Evolutionary conservation across 2,797 vertebrate species (phyloP), one percentile per base, ranked within the genome.

Genomic region (Betta splendens): DNA sequence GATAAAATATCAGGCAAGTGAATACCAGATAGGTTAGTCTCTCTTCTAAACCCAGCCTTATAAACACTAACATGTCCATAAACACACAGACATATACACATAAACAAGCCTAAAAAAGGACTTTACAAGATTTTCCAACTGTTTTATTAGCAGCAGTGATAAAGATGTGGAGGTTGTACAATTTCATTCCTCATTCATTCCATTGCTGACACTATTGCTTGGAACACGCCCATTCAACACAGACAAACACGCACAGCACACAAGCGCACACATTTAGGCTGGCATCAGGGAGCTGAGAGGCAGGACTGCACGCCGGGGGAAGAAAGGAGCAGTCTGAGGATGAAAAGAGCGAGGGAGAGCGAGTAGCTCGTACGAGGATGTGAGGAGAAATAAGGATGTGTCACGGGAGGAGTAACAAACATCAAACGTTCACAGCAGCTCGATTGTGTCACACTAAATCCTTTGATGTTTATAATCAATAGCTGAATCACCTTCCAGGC

Each of bases 1-100:
- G 57, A 74, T 72, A 76, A 53, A 75, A 64, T 47, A 64, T 64
- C 45, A 67, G 29, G 43, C 25, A 54, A n/a, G n/a, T 53, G 52
- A 70, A 67, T 45, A 69, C 55, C 60, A 64, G 48, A 67, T 55
- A 47, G 51, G 44, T 70, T 26, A 71, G 57, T 39, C 48, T 43
- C 51, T 57, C 40, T 40, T 47, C 53, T 45, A 37, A 35, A 25
- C 18, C 3, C 2, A 43, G 31, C 20, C 23, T 57, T 33, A 65
- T 61, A n/a, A 67, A 65, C 51, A 62, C 49, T 49, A 10, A n/a
- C n/a, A n/a, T n/a, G n/a, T 29, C 22, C 36, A 66, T 13, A 42
- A 54, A 62, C 33, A 56, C 15, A 25, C 23, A 40, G 17, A 49
- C 33, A 47, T 35, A 22, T 28, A 33, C 33, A 8, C 22, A 25